phyloP scores from a whole-genome alignment of 2,797 vertebrate genomes.

The Labroides dimidiatus region DNA sequence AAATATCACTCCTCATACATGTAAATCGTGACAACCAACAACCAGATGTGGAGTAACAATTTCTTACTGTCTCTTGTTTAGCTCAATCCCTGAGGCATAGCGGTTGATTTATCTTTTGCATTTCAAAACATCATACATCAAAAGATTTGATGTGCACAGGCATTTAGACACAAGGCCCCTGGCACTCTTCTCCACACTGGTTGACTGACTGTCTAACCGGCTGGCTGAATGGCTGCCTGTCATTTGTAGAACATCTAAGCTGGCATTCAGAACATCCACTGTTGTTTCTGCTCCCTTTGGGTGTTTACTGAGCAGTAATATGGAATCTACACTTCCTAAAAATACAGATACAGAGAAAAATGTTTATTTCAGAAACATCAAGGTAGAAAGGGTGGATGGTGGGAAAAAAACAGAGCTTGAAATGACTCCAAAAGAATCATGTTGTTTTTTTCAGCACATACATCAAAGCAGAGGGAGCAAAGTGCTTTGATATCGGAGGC shows the following conservation, averaged over 20 bases:
- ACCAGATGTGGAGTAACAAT: conserved; percentile 50
- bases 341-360: conserved; percentile 47
- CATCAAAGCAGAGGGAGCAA: conserved; percentile 60
- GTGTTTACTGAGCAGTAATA: conserved; percentile 62
- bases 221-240: conserved; percentile 63
- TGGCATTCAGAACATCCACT: conserved; percentile 58
- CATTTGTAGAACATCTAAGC: conserved; percentile 67
- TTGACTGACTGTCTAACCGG: conserved; percentile 61
- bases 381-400: conserved; percentile 58
- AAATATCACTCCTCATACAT: conserved; percentile 29
- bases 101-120: conserved; percentile 68
- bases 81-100: conserved; percentile 37
- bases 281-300: conserved; percentile 54
- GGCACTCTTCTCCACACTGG: conserved; percentile 46
- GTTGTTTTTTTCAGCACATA: conserved; percentile 38
- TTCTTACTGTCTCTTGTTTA: conserved; percentile 50
- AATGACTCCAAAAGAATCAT: conserved; percentile 53
- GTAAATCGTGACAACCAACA: conserved; percentile 29
- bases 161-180: conserved; percentile 58
- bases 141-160: conserved; percentile 54
- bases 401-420: conserved; percentile 61
- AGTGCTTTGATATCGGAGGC: conserved; percentile 60
- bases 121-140: conserved; percentile 70
- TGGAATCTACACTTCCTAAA: conserved; percentile 64
- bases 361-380: conserved; percentile 69